Conservation (phyloP, 2,113 vertebrate species). For the Sus scrofa region T2T-Sscrofa CM000814.6:101051501-101052000, state of each 20-base stretch:
- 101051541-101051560: neutral
- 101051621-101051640: neutral
- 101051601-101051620: neutral
- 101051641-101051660: neutral
- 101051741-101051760: slow-evolving; percentile 1
- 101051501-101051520: neutral
- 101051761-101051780: neutral
- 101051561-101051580: neutral
- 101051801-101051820: neutral
- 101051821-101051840: neutral
- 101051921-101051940: neutral
- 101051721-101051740: neutral
- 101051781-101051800: neutral
- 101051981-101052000: neutral
- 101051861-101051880: neutral
- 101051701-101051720: neutral
- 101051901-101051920: neutral
- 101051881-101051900: too few relatives aligned
- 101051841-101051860: neutral
- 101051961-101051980: neutral
- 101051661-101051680: neutral
- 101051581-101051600: neutral
- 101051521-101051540: neutral
- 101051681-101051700: neutral
- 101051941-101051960: neutral